Percentiles rank a stretch among this genome's conserved stretches.
Evolutionary conservation across 2,888 invertebrate genomes (phyloP).

Genomic region (Meliscaeva auricollis): DNA sequence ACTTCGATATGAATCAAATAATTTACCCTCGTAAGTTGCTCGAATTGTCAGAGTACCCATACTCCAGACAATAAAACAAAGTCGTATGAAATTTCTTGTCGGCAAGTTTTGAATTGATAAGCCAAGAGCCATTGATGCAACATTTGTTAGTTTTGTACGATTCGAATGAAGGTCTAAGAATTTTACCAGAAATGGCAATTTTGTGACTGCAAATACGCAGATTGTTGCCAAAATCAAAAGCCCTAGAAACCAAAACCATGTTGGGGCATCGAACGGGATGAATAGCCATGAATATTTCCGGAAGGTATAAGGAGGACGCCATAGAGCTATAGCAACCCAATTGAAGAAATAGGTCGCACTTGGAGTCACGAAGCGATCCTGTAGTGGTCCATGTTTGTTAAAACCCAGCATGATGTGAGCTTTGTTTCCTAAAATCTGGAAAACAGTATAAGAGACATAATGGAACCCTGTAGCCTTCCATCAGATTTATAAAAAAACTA

Average conservation of each 20-base stretch:
- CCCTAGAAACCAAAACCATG: neutral
- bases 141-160: neutral
- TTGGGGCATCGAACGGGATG: neutral
- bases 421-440: neutral
- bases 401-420: slow-evolving; percentile 13
- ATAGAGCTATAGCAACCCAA: slow-evolving; percentile 9
- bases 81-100: neutral
- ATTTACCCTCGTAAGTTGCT: slow-evolving; percentile 11
- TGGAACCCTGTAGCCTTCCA: too few relatives aligned
- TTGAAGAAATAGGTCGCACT: slow-evolving; percentile 11
- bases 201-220: neutral
- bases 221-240: neutral
- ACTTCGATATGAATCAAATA: slow-evolving; percentile 15
- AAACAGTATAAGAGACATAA: too few relatives aligned
- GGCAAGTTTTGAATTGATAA: slow-evolving; percentile 4
- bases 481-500: neutral
- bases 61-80: slow-evolving; percentile 9
- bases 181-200: neutral
- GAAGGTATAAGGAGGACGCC: slow-evolving; percentile 8
- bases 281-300: slow-evolving; percentile 5
- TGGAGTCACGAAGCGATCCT: neutral
- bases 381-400: slow-evolving; percentile 11
- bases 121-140: slow-evolving; percentile 9
- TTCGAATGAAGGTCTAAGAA: neutral
- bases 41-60: slow-evolving; percentile 4